phyloP scores from a whole-genome alignment of 2,888 invertebrate species.

The Clanis bilineata region DNA sequence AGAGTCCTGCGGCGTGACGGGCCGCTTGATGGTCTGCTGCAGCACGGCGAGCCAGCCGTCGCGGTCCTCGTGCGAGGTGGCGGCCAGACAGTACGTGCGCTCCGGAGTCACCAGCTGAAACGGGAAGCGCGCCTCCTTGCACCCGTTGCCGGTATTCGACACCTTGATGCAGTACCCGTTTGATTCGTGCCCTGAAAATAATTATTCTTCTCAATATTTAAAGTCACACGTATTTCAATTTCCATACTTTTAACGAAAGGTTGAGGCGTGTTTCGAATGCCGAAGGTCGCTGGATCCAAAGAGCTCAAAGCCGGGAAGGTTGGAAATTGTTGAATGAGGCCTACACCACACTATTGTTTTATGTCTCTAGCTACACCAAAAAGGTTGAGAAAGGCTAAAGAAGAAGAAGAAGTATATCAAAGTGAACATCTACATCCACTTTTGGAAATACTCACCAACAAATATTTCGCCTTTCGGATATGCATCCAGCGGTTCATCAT shows the following conservation, averaged over 20 bases:
- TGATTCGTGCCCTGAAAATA: constrained; percentile 83
- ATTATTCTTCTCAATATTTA: constrained; percentile 4
- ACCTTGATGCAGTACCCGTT: constrained; percentile 89
- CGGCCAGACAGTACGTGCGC: constrained; percentile 88
- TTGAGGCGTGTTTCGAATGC: no score
- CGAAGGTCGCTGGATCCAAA: no score
- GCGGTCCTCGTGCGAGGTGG: constrained; percentile 88
- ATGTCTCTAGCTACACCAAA: no score
- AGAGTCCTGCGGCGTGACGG: constrained; percentile 90
- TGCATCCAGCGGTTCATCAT: constrained; percentile 92
- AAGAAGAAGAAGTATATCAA: no score
- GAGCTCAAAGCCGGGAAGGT: no score
- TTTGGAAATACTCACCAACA: constrained; percentile 80
- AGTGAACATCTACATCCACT: not conserved
- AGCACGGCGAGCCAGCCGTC: constrained; percentile 91
- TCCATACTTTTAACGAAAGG: no score
- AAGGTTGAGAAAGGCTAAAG: no score
- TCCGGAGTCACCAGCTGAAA: constrained; percentile 93
- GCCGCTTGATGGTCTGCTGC: constrained; percentile 87
- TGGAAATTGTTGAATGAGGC: no score
- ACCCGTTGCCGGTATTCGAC: constrained; percentile 76
- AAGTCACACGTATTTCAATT: not conserved
- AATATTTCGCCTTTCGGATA: constrained; percentile 96
- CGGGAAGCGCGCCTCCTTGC: constrained; percentile 89
- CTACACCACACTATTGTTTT: no score